Evolutionary conservation across 1,140 invertebrate genomes (phyloP).

Genomic region (Archegozetes longisetosus): DNA sequence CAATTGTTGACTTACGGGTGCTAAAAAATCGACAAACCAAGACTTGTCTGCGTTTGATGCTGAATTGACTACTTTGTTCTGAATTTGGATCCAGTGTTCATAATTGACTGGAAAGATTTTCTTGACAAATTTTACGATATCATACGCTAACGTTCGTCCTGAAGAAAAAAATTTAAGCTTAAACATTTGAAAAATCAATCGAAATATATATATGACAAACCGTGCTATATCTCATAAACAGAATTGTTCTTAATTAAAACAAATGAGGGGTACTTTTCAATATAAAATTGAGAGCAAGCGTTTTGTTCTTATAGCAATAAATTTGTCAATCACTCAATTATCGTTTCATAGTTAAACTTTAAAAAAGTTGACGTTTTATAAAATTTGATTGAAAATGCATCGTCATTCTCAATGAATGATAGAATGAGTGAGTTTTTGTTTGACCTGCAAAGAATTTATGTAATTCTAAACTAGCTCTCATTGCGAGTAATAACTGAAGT

Average conservation of each 20-base stretch:
- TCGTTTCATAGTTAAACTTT: too few relatives aligned
- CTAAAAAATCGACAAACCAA: conserved; percentile 64
- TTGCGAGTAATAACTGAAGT: too few relatives aligned
- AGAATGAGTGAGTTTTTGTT: too few relatives aligned
- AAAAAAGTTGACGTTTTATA: too few relatives aligned
- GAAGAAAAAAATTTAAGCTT: conserved; percentile 15
- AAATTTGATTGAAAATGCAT: too few relatives aligned
- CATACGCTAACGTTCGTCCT: conserved; percentile 42
- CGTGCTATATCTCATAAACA: conserved; percentile 52
- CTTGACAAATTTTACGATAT: conserved; percentile 49
- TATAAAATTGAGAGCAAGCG: conserved; percentile 37
- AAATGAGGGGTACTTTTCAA: conserved; percentile 47
- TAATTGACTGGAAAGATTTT: conserved; percentile 43
- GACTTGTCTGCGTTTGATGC: conserved; percentile 29
- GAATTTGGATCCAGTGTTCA: conserved; percentile 39
- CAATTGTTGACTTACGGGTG: conserved; percentile 37
- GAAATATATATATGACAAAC: conserved; percentile 22
- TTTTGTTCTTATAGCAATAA: conserved; percentile 39
- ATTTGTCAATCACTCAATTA: too few relatives aligned
- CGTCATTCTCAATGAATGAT: too few relatives aligned
- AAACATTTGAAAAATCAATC: too few relatives aligned
- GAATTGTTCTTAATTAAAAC: conserved; percentile 49
- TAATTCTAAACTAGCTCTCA: too few relatives aligned
- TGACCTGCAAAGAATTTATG: too few relatives aligned
- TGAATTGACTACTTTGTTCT: conserved; percentile 13